phyloP scores from a whole-genome alignment of 2,113 vertebrate genomes.

The Gorsachius goisagi region DNA sequence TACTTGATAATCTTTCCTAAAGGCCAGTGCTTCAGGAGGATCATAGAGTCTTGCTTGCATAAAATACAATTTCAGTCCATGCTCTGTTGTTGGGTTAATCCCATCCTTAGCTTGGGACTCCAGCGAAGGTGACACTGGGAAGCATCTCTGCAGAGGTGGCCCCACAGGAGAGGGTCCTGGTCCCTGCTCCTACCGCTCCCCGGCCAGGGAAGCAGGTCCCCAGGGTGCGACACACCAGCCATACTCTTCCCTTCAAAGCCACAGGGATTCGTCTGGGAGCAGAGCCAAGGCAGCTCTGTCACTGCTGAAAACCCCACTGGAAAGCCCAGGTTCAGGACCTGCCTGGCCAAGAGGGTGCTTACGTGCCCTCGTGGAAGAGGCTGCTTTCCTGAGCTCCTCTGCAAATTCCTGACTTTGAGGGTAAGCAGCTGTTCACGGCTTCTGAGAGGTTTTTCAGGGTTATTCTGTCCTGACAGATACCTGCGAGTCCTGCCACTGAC shows the following conservation, averaged over 20 bases:
- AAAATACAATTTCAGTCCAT: not conserved
- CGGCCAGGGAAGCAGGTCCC: not conserved
- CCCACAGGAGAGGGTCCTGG: not conserved
- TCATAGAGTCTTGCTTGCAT: not conserved
- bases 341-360: not conserved
- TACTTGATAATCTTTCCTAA: not conserved
- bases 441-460: not conserved
- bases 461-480: not conserved
- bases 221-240: fast-evolving
- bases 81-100: not conserved
- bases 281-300: not conserved
- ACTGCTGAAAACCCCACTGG: not conserved
- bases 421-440: fast-evolving
- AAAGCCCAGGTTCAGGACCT: not conserved
- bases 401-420: not conserved
- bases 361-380: fast-evolving
- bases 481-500: not conserved
- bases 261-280: fast-evolving
- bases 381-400: not conserved
- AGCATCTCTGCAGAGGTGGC: not conserved
- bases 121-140: not conserved
- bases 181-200: not conserved
- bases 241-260: fast-evolving
- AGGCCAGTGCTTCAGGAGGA: not conserved
- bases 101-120: not conserved